Conservation (phyloP, 2,888 invertebrate genomes). For the Microplitis manilae region DNA sequence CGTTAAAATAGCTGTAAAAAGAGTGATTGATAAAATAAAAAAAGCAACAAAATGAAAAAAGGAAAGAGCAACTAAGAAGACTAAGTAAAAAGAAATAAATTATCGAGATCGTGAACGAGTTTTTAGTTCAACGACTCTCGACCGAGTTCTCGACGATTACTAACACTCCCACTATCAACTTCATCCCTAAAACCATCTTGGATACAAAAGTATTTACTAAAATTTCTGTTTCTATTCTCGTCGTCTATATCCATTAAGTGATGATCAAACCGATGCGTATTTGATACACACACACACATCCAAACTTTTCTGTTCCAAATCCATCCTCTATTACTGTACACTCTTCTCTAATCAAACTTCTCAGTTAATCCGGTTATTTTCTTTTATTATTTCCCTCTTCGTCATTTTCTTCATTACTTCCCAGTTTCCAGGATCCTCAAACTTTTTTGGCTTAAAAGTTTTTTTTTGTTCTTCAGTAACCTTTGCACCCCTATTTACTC, state of each 20-base stretch:
- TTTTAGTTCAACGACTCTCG: slow-evolving; percentile 41
- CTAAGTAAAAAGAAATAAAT: slow-evolving; percentile 38
- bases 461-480: slow-evolving; percentile 13
- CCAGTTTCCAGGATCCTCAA: slow-evolving; percentile 33
- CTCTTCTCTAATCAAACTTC: slow-evolving; percentile 45
- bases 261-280: slow-evolving; percentile 10
- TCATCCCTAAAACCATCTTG: slow-evolving; percentile 24
- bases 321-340: not conserved
- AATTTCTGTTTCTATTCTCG: slow-evolving; percentile 29
- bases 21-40: slow-evolving; percentile 30
- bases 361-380: slow-evolving; percentile 41
- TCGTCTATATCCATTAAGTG: slow-evolving; percentile 18
- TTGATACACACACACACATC: slow-evolving; percentile 26
- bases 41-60: not conserved
- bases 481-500: slow-evolving; percentile 24
- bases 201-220: slow-evolving; percentile 32
- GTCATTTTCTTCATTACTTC: slow-evolving; percentile 29
- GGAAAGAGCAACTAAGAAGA: not conserved
- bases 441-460: not conserved
- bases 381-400: slow-evolving; percentile 31
- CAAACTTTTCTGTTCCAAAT: not conserved
- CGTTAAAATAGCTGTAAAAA: slow-evolving; percentile 16
- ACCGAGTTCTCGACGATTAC: slow-evolving; percentile 30
- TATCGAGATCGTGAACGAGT: slow-evolving; percentile 47
- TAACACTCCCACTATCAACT: not conserved